These are phyloP conservation scores for Andrena bucephala DNA, from an alignment of 2,888 invertebrate species.

Conservation along the genomic window DNA sequence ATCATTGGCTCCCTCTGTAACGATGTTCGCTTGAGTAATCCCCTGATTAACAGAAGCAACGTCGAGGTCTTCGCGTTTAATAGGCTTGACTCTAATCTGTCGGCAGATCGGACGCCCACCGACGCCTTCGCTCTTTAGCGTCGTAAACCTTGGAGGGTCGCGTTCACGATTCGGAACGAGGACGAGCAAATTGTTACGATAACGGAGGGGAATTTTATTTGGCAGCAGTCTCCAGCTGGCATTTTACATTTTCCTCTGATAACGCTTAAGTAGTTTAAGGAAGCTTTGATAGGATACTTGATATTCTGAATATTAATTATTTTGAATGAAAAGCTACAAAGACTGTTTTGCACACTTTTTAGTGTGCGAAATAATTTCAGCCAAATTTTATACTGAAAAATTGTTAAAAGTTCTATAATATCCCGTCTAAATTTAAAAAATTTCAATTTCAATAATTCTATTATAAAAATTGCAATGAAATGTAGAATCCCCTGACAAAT, in stretches of 20 bases:
- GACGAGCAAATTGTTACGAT: constrained; percentile 43
- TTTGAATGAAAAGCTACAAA: not conserved
- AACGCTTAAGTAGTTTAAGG: not conserved
- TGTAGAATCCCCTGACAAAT: no score
- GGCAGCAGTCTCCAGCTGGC: not conserved
- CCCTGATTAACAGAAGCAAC: constrained; percentile 1
- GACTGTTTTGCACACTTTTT: not conserved
- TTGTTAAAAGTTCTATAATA: no score
- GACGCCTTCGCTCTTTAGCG: constrained; percentile 40
- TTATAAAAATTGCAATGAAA: no score
- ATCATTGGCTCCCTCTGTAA: not conserved
- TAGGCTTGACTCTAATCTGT: constrained; percentile 9
- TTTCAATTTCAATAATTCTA: no score
- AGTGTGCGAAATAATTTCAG: not conserved
- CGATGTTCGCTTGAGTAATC: constrained; percentile 3
- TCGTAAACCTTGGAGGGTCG: constrained; percentile 12
- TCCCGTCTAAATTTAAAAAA: no score
- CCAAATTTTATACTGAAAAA: no score
- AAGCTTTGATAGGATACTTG: not conserved
- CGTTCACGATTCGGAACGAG: constrained; percentile 48
- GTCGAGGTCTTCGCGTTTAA: constrained; percentile 13
- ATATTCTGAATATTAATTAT: not conserved
- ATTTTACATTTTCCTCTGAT: not conserved
- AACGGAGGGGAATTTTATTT: not conserved
- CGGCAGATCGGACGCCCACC: constrained; percentile 37